Evolutionary conservation across 1,140 invertebrate species (phyloP), one percentile per base, ranked within the genome.

Genomic region (Dermatophagoides farinae): DNA sequence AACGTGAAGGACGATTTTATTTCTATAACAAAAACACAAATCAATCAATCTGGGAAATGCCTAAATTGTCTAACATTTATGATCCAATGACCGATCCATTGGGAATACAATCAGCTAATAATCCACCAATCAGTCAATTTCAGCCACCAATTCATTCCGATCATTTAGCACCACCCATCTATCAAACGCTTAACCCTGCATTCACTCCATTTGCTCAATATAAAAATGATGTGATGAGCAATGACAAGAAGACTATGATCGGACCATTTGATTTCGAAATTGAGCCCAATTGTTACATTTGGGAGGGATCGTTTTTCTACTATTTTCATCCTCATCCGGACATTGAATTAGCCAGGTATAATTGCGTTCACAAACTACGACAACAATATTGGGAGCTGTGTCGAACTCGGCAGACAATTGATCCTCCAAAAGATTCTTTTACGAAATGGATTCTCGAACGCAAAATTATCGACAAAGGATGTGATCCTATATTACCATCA

Each of bases 201-300:
- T 31, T 43, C 31, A 70, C 44, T 70, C 71, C 11, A 14, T 68
- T 73, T 67, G 75, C 70, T 68, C 14, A 25, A 44, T 11, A 57
- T 22, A 64, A 63, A 5, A 6, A 66, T 63, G 18, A 64, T 69
- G 82, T 88, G 63, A 75, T 74, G 50, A 69, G 76, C 64, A 73
- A 51, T 44, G 18, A 23, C n/a, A 50, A 62, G 12, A 11, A 39
- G 22, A 18, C 40, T 51, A 63, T 61, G 67, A 83, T 81, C 25
- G 90, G 90, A 6, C 91, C 89, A 18, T 97, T 90, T 89, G 90
- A 97, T 72, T 79, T 96, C 67, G 89, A 95, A 70, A 80, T 96
- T 62, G 79, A 81, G 38, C 91, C 88, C 37, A 96, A 95, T 79
- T 85, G 85, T 43, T 82, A 93, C n/a, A 88, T 95, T 67, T 86